Percentiles rank a stretch among this genome's conserved stretches.
These are phyloP conservation scores for Mesorhabditis spiculigera DNA, from an alignment of 2,888 invertebrate genomes.

Conservation along the genomic window DNA sequence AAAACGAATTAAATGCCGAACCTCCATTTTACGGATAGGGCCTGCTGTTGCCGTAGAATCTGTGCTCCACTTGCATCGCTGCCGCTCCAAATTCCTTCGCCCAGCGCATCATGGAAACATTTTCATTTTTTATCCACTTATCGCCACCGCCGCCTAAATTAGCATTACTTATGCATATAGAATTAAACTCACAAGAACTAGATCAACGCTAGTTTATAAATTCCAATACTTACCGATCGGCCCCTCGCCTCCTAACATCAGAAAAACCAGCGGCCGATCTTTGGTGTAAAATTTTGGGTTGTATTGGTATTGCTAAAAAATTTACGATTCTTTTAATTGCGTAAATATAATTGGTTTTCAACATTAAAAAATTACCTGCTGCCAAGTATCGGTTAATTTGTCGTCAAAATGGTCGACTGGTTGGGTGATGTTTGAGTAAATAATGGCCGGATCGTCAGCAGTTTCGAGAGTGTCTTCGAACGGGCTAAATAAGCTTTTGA, in stretches of 20 bases:
- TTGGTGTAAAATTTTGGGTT: conserved; percentile 33
- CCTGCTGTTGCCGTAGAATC: conserved; percentile 29
- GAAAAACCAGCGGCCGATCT: conserved; percentile 23
- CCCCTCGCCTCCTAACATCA: conserved; percentile 36
- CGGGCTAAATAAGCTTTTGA: too few species aligned
- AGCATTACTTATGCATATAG: neutral
- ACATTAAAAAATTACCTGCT: conserved; percentile 18
- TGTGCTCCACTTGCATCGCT: conserved; percentile 34
- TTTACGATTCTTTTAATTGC: neutral
- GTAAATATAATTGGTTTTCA: neutral
- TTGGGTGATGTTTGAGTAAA: conserved; percentile 24
- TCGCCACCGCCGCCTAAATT: conserved; percentile 19
- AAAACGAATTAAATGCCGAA: neutral
- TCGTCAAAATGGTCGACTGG: conserved; percentile 21
- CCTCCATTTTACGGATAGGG: neutral
- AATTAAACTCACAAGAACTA: neutral
- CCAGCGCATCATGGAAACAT: conserved; percentile 34
- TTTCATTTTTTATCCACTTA: conserved; percentile 34
- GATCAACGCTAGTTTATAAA: too few species aligned
- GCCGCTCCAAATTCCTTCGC: conserved; percentile 28
- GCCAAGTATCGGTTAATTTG: conserved; percentile 17
- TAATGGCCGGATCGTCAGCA: conserved; percentile 23
- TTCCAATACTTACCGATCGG: neutral
- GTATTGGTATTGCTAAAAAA: conserved; percentile 27
- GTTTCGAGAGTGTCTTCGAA: neutral